Evolutionary conservation across 92 coral and sea anemone species (phyloP), one percentile per base, ranked within the genome.

Genomic region (Porites divaricata): DNA sequence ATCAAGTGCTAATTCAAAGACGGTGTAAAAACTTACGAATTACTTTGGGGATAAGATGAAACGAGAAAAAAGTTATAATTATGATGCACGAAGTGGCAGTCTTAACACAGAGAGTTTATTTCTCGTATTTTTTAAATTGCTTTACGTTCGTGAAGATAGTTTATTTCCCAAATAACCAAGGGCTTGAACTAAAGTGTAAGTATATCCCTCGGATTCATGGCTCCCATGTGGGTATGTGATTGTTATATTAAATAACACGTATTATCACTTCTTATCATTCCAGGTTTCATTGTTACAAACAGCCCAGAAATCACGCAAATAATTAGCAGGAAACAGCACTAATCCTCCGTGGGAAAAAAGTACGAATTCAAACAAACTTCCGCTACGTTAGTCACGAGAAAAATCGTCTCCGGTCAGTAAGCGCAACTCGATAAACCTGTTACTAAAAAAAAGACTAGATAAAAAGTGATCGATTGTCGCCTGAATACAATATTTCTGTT

Each of bases 331-430:
- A 66, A 66, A 13, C 14, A 6, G 45, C 17, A 24, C 25, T 1
- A 66, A 66, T 66, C 70, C 17, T 10, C 4, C 70, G 70, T 25
- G 70, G 70, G 70, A 66, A 66, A 66, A 17, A 61, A 61, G 19
- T 22, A 15, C 21, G 19, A 54, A 51, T 7, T 7, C 56, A 51
- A 54, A 54, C 59, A 11, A 54, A 11, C 1, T 54, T 54, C 59
- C 5, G 4, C 45, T 54, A 11, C 59, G 10, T 11, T 15, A 12
- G 59, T 54, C 59, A 54, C 9, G 59, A 15, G 10, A 54, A 11
- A 35, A 54, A 54, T 10, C 59, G 59, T 54, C 14, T 54, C 59
- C 13, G 11, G 59, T n/a, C 4, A 54, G 13, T 15, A 54, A 11
- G 59, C 10, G 17, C 59, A 54, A 12, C 59, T 9, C 5, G 12